phyloP scores from a whole-genome alignment of 1,140 invertebrate genomes.

The Elysia chlorotica region DNA sequence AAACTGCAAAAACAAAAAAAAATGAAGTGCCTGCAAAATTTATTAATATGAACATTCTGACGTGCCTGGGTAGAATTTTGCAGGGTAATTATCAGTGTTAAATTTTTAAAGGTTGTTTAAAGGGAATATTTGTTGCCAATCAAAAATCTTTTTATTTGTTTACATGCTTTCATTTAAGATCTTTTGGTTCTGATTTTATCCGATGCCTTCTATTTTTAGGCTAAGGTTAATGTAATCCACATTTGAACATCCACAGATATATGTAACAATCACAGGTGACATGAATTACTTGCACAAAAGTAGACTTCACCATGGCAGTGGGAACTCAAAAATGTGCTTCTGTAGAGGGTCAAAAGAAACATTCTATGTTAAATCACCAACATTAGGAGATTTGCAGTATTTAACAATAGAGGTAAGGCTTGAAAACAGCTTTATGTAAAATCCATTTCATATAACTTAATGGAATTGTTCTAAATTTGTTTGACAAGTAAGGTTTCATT shows the following conservation, averaged over 20 bases:
- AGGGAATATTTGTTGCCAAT: too few relatives aligned
- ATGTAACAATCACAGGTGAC: constrained; percentile 43
- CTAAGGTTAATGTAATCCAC: neutral
- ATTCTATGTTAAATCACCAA: constrained; percentile 46
- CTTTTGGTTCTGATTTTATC: neutral
- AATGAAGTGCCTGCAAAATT: too few relatives aligned
- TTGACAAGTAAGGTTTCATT: neutral
- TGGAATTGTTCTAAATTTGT: neutral
- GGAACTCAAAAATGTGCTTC: constrained; percentile 42
- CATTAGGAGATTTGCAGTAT: constrained; percentile 43
- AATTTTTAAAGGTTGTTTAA: neutral
- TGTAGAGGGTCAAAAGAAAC: constrained; percentile 43
- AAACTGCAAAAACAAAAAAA: too few relatives aligned
- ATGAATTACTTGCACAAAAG: constrained; percentile 38
- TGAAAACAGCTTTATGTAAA: neutral
- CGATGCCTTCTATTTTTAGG: too few relatives aligned
- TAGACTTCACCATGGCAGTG: constrained; percentile 35
- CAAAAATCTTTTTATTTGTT: too few relatives aligned
- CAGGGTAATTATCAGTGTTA: neutral
- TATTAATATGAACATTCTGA: too few relatives aligned
- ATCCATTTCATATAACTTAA: neutral
- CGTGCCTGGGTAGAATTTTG: too few relatives aligned
- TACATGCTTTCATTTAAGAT: too few relatives aligned
- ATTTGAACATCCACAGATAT: constrained; percentile 32
- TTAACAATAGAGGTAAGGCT: constrained; percentile 42